phyloP scores from a whole-genome alignment of 1,140 invertebrate genomes.

The Drosophila subobscura region DNA sequence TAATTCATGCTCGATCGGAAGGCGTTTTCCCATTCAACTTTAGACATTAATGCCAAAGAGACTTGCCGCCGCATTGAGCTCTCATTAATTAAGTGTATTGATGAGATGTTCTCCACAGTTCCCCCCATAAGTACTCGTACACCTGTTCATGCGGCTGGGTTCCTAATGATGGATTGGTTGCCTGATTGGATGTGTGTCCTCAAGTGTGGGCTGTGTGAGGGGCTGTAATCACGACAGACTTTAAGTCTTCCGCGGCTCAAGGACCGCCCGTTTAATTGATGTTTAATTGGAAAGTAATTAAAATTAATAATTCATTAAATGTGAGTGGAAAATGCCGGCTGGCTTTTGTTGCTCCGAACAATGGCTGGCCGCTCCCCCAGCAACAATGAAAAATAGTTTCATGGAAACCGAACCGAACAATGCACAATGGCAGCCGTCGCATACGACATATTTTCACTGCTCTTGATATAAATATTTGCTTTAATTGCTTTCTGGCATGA shows the following conservation, averaged over 20 bases:
- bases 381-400: conserved; percentile 39
- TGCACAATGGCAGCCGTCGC: neutral
- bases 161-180: conserved; percentile 19
- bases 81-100: conserved; percentile 45
- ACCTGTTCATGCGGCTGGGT: neutral
- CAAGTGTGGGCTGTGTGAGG: no score
- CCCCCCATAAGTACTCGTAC: no score
- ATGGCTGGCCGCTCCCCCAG: neutral
- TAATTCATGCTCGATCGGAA: conserved; percentile 37
- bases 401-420: neutral
- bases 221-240: conserved; percentile 23
- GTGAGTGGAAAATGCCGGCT: conserved; percentile 40
- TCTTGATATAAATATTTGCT: conserved; percentile 29
- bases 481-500: conserved; percentile 16
- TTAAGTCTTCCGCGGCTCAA: conserved; percentile 16
- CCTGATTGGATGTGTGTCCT: conserved; percentile 22
- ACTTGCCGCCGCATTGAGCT: neutral
- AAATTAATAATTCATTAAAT: conserved; percentile 66
- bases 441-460: conserved; percentile 4
- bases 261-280: conserved; percentile 51
- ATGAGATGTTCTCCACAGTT: conserved; percentile 16
- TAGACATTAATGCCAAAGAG: conserved; percentile 11
- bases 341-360: conserved; percentile 41
- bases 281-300: conserved; percentile 77
- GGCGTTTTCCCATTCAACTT: conserved; percentile 8